A percentile compares a stretch with the other conserved stretches of the same genome.
phyloP scores from a whole-genome alignment of 2,797 vertebrate genomes.

The Eupleurogrammus muticus region DNA sequence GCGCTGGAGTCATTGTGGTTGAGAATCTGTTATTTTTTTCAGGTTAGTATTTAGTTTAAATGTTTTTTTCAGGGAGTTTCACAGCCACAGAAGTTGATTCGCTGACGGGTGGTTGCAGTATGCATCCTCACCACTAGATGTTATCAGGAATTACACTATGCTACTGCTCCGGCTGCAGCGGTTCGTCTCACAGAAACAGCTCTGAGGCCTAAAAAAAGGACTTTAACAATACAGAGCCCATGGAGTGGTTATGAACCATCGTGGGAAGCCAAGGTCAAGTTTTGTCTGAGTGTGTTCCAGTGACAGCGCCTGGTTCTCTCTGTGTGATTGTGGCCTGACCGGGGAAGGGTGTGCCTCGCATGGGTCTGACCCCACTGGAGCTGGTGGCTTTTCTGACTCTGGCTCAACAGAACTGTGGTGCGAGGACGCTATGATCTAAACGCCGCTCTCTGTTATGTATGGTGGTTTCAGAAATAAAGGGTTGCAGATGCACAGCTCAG shows the following conservation, averaged over 20 bases:
- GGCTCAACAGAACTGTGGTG: conserved; percentile 74
- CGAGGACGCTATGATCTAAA: conserved; percentile 56
- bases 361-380: conserved; percentile 64
- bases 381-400: conserved; percentile 77
- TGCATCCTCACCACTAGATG: no score
- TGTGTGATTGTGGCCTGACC: conserved; percentile 68
- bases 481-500: conserved; percentile 55
- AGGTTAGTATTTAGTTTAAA: no score
- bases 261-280: conserved; percentile 51
- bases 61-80: no score
- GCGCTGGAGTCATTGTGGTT: no score
- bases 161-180: background rate
- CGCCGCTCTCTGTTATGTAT: conserved; percentile 56
- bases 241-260: conserved; percentile 34
- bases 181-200: background rate
- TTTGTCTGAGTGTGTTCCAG: conserved; percentile 48
- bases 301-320: conserved; percentile 53
- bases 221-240: conserved; percentile 29
- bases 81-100: no score
- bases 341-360: conserved; percentile 75
- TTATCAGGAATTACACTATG: no score
- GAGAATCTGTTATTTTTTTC: no score
- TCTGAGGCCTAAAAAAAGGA: background rate
- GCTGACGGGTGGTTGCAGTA: no score
- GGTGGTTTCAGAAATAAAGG: conserved; percentile 70